Base-by-base conservation (phyloP, 2,113 vertebrate species). In the Mola mola region DNA sequence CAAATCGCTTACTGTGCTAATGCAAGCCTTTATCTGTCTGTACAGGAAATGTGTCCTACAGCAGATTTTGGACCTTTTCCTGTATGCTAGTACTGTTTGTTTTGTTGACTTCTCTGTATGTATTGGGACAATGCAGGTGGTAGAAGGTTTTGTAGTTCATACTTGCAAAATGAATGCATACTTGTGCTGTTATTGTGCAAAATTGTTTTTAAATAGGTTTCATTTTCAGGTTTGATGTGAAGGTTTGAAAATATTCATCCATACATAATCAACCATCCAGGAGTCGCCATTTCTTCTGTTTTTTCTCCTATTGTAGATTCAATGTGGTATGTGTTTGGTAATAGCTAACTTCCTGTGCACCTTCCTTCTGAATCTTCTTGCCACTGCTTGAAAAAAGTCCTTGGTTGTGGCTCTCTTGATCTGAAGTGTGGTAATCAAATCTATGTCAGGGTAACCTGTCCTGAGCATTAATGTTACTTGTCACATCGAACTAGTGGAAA, bases 11-110 rank as follows among this genome's bases (percentile, higher is more conserved):
- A 48, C 48, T 50, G 66, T 70, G 72, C 28, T 4, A 13, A 4
- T 78, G 43, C 36, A 15, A 69, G 56, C 16, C 4, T 8, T 55
- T 50, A 26, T 48, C 42, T 38, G 13, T 66, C 28, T 68, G 56
- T 17, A 50, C 49, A 81, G 53, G 34, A 65, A 51, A 34, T 63
- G 17, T 55, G 24, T 36, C 19, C 6, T 42, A 17, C 34, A 36
- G 63, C 42, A 75, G 36, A 25, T 73, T 69, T 52, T 24, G 38
- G 62, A 59, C 7, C 26, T 73, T 81, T 52, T 66, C 9, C 22
- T 62, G 51, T 78, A n/a, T n/a, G n/a, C n/a, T n/a, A n/a, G n/a
- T n/a, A n/a, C n/a, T n/a, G n/a, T n/a, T n/a, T n/a, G n/a, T n/a
- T n/a, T n/a, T n/a, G n/a, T n/a, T n/a, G n/a, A n/a, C n/a, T n/a